phyloP scores from a whole-genome alignment of 2,888 invertebrate genomes.

The Phalangium opilio region DNA sequence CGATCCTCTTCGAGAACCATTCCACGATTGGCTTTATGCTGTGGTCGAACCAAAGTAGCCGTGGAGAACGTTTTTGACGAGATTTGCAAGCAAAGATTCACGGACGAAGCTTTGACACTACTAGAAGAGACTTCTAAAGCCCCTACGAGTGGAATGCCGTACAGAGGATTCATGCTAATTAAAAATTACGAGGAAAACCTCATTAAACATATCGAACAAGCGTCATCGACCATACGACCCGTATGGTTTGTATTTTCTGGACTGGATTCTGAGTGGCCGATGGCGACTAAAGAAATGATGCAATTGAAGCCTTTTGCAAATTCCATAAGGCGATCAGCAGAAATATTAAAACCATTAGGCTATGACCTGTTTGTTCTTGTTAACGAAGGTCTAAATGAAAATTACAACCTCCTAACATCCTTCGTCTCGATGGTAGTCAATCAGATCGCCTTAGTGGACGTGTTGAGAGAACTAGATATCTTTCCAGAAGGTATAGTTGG shows the following conservation, averaged over 20 bases:
- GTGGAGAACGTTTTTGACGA: slow-evolving; percentile 34
- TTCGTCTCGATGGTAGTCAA: slow-evolving; percentile 1
- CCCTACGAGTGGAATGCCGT: slow-evolving; percentile 57
- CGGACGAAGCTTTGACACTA: slow-evolving; percentile 52
- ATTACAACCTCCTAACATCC: slow-evolving; percentile 48
- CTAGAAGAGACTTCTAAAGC: slow-evolving; percentile 55
- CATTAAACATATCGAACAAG: neutral
- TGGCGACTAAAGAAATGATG: slow-evolving; percentile 82
- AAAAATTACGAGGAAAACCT: no score
- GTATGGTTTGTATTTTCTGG: slow-evolving; percentile 93
- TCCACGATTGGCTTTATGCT: slow-evolving; percentile 56
- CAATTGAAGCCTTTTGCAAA: slow-evolving; percentile 60
- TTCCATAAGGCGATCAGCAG: slow-evolving; percentile 58
- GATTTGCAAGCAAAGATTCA: slow-evolving; percentile 39
- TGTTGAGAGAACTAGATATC: slow-evolving; percentile 55
- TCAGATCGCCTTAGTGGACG: slow-evolving; percentile 77
- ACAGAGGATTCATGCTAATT: slow-evolving; percentile 59
- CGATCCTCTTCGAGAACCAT: slow-evolving; percentile 30
- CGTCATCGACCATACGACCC: slow-evolving; percentile 46
- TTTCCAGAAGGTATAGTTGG: slow-evolving; percentile 88
- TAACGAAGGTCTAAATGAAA: slow-evolving; percentile 53
- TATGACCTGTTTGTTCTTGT: slow-evolving; percentile 68
- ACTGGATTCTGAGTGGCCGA: slow-evolving; percentile 96
- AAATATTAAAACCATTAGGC: slow-evolving; percentile 57
- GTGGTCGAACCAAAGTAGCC: slow-evolving; percentile 71